Base-by-base conservation (phyloP, 2,113 vertebrate genomes). In the Mixornis gularis region DNA sequence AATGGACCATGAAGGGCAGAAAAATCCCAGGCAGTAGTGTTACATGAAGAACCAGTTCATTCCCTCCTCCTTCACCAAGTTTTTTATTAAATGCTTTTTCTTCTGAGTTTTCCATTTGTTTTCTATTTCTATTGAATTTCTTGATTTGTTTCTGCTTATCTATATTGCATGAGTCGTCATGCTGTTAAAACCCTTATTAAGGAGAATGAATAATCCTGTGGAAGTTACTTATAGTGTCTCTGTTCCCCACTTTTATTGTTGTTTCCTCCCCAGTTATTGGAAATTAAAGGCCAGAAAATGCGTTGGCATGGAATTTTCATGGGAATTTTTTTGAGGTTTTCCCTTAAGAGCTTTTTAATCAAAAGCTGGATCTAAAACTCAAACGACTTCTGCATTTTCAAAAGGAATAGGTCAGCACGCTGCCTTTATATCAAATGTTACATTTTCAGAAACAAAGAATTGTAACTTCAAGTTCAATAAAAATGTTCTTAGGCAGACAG, bases 301-400 rank as follows among this genome's bases (percentile, higher is more conserved):
- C 13, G 29, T 76, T 93, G 81, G 55, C 3, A 0, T 41, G 76
- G 79, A 91, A 89, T 89, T 92, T 81, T 89, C 49, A 38, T 65
- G 62, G 73, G 83, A 24, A 12, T 72, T 68, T 89, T 79, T 83
- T 30, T 46, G 19, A 79, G n/a, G 9, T 85, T 94, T 94, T 79
- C 49, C 29, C 66, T 85, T 96, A 87, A 89, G 92, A 95, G 90
- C 74, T 77, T 89, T 89, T 95, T 89, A 91, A 92, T 94, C 81
- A 87, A 92, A 79, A 94, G 32, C 59, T 95, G 85, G 70, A 89
- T 65, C 73, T 89, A 32, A 87, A 91, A 52, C 74, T 58, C 81
- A 65, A 87, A 72, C 59, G 48, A 65, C 66, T 91, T 82, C 22
- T 91, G 22, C 0, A 0, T 85, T 95, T 93, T 95, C 59, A 56